Evolutionary conservation across 2,797 vertebrate genomes (phyloP), one percentile per base, ranked within the genome.

Genomic region (Enteromius trimaculatus): DNA sequence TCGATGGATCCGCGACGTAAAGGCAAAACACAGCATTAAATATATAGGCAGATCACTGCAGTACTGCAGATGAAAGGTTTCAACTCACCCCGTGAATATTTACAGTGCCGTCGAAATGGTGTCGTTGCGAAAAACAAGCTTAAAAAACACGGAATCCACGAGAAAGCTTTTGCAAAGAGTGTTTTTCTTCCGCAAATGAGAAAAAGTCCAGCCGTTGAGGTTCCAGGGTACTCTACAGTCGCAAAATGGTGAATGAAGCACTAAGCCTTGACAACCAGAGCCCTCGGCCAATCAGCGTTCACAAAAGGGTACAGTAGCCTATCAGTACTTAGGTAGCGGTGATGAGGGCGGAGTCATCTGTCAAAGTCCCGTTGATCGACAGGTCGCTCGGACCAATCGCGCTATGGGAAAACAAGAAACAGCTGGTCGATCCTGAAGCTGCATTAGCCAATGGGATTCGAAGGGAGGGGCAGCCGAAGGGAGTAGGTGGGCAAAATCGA

Each of bases 171-270:
- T 91, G 91, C 90, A 90, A 86, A 91, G 60, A 66, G 91, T 92
- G 88, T 79, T 87, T 83, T 86, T 88, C 82, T 93, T 88, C 90
- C 92, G 86, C 91, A 87, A 91, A 93, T 74, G 91, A 91, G 90
- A 91, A 90, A 93, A 94, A 94, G 93, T 94, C 78, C 88, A 89
- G 92, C 90, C 92, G 92, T 91, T 92, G 89, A 89, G 94, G 94
- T 95, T 95, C 74, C 77, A 78, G 84, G 88, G 96, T 97, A 96
- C 96, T 93, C 97, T 96, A 97, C 93, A 94, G 95, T 96, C 96
- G 96, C 96, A 97, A 97, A 97, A 97, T 97, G 97, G 97, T 97
- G 97, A 97, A 97, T 97, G 97, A 96, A 97, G 95, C 95, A 93
- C 93, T 91, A 93, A 97, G 95, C 95, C 95, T 95, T 95, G 96